Evolutionary conservation across 2,113 vertebrate genomes (phyloP).

Genomic region (Melanerpes formicivorus): DNA sequence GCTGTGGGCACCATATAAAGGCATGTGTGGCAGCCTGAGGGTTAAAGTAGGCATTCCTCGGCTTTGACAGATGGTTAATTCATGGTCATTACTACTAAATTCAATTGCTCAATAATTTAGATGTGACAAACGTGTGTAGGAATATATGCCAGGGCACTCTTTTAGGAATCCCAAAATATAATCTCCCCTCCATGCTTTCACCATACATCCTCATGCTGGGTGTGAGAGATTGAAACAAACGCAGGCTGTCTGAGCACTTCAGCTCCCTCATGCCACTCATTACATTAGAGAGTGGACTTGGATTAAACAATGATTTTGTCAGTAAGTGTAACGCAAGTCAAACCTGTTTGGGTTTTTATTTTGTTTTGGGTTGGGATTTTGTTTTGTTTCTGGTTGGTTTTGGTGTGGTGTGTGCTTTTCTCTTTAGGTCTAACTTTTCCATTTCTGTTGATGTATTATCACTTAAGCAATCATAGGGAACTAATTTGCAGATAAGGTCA

Average conservation of each 20-base stretch:
- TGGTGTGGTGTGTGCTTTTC: neutral
- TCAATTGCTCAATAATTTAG: slow-evolving; percentile 54
- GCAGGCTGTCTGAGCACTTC: neutral
- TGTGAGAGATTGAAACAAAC: slow-evolving; percentile 25
- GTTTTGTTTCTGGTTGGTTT: neutral
- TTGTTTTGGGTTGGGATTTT: too few relatives aligned
- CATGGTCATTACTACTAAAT: slow-evolving; percentile 59
- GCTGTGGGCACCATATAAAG: slow-evolving; percentile 17
- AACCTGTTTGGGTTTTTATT: too few relatives aligned
- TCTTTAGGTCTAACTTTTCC: neutral
- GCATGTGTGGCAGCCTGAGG: slow-evolving; percentile 20
- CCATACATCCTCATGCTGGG: neutral
- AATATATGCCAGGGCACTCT: slow-evolving; percentile 53
- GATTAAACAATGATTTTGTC: neutral
- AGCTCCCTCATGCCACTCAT: neutral
- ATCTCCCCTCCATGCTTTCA: neutral
- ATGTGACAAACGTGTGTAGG: slow-evolving; percentile 49
- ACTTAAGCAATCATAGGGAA: neutral
- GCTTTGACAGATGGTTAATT: slow-evolving; percentile 64
- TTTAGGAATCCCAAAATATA: slow-evolving; percentile 28
- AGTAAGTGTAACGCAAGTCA: neutral
- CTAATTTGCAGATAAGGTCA: neutral
- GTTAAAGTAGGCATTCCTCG: slow-evolving; percentile 47
- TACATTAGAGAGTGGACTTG: neutral
- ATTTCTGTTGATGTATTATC: neutral